Conservation (phyloP, 2,797 vertebrate genomes). For the Discoglossus pictus region DNA sequence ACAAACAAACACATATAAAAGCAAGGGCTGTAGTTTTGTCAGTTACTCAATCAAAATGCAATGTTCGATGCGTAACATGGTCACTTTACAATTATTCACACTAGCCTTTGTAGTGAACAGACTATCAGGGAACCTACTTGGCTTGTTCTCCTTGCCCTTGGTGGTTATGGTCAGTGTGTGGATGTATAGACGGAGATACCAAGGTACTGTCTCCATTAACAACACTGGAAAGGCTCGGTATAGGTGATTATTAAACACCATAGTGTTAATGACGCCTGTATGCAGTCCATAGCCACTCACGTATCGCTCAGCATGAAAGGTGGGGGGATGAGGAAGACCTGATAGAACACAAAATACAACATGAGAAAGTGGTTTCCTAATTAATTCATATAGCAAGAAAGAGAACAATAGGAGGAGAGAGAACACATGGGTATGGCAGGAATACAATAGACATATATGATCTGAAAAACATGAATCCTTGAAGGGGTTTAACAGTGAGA, state of each 20-base stretch:
- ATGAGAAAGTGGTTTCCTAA: background rate
- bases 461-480: too few species aligned
- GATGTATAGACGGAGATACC: slow-evolving; percentile 94
- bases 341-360: background rate
- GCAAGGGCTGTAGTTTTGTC: too few species aligned
- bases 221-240: slow-evolving; percentile 91
- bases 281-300: slow-evolving; percentile 94
- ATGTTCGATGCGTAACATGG: too few species aligned
- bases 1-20: too few species aligned
- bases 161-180: slow-evolving; percentile 92
- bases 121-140: slow-evolving; percentile 76
- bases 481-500: too few species aligned
- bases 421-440: too few species aligned
- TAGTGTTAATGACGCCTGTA: slow-evolving; percentile 87
- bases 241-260: slow-evolving; percentile 91
- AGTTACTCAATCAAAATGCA: too few species aligned
- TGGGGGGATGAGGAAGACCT: slow-evolving; percentile 75
- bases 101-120: background rate
- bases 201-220: slow-evolving; percentile 90
- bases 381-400: background rate
- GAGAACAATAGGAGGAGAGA: background rate
- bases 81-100: too few species aligned
- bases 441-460: too few species aligned
- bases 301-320: slow-evolving; percentile 89
- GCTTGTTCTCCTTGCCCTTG: slow-evolving; percentile 89